Base-by-base conservation (phyloP, 2,113 vertebrate species). In the Enhydra lutris region DNA sequence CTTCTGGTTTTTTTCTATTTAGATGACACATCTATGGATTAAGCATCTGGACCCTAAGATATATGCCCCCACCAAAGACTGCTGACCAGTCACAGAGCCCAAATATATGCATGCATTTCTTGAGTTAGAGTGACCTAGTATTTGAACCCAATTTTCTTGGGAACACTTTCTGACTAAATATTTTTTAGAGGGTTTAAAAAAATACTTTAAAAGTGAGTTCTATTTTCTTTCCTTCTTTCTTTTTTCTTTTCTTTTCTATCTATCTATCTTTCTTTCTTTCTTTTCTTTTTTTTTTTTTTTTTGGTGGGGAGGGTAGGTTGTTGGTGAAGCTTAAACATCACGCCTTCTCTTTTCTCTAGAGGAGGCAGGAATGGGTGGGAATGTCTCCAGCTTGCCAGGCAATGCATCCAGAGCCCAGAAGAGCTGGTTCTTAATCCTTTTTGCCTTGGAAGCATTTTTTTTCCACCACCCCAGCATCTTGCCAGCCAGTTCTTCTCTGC, bases 391-490 rank as follows among this genome's bases (percentile, higher is more conserved):
- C 69, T 29, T 36, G 73, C 67, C 42, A 81, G 96, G 39, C 89
- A 11, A 15, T 67, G 74, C 39, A 47, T 45, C 34, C 63, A 73
- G 90, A 55, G 71, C 76, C 73, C 76, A 17, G 45, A 63, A 93
- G 67, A 94, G 81, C 93, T 74, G 84, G 39, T 69, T 86, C 93
- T 52, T 50, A 61, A 42, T 87, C 80, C 65, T 94, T 97, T 97
- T 73, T 89, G 94, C 90, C 93, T 94, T 42, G 81, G 89, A 98
- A 97, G 97, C 97, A 88, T 67, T 93, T 88, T 91, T 91, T 79
- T 69, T 42, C 97, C 87, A 52, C 73, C 76, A 89, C 45, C 69
- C 95, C 57, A 96, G 97, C 89, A 96, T 96, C 97, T 97, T 91
- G 94, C 95, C 93, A 98, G 96, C 94, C 95, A 96, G 97, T 39